These are phyloP conservation scores for Magallana nippona DNA, from an alignment of 2,888 invertebrate species.

Conservation along the genomic window DNA sequence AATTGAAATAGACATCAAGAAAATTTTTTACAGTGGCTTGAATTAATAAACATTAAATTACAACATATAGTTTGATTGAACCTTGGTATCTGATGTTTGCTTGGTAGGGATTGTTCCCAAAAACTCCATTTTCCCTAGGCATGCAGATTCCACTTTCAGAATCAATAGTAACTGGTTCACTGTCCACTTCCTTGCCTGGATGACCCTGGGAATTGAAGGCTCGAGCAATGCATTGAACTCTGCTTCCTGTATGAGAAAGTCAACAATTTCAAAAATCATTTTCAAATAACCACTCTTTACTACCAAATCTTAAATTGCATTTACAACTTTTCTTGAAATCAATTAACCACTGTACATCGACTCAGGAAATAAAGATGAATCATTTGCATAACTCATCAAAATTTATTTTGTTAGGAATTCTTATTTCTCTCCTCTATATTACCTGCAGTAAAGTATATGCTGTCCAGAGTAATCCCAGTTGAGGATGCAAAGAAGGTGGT, in stretches of 20 bases:
- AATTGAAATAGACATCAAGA: not conserved
- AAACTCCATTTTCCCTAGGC: constrained; percentile 67
- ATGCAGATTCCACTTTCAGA: constrained; percentile 73
- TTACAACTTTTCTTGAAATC: too few relatives aligned
- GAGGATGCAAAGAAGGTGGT: constrained; percentile 78
- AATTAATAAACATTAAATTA: not conserved
- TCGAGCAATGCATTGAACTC: constrained; percentile 77
- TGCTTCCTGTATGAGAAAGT: constrained; percentile 71
- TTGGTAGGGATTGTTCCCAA: constrained; percentile 79
- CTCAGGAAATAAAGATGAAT: too few relatives aligned
- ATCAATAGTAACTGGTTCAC: constrained; percentile 70
- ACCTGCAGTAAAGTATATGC: constrained; percentile 79
- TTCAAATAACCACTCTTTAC: too few relatives aligned
- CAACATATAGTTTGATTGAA: constrained; percentile 51
- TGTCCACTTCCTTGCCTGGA: constrained; percentile 76
- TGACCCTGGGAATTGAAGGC: constrained; percentile 77
- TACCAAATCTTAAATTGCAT: too few relatives aligned
- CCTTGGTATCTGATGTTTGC: constrained; percentile 79
- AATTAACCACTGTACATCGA: too few relatives aligned
- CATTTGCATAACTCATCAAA: not conserved
- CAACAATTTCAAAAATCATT: not conserved
- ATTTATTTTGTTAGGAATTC: not conserved
- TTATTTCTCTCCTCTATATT: constrained; percentile 26
- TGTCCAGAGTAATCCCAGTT: constrained; percentile 76
- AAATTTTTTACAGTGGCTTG: not conserved